These are phyloP conservation scores for Echinops telfairi DNA, from an alignment of 2,113 vertebrate species.

Conservation along the genomic window DNA sequence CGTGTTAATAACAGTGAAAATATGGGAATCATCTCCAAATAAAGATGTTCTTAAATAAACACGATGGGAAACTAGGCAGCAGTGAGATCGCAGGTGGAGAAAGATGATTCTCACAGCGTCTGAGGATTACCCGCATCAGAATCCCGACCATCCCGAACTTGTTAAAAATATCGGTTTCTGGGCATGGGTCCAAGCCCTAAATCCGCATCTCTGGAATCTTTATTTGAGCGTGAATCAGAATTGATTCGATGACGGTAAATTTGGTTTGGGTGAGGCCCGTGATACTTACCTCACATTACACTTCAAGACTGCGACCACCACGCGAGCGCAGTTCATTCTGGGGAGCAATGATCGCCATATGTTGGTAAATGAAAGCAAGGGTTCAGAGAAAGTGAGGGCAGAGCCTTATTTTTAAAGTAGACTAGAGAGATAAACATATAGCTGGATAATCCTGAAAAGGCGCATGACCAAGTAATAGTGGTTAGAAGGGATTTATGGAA, in stretches of 20 bases:
- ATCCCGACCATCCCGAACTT: background rate
- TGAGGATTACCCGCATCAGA: background rate
- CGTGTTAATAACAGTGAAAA: background rate
- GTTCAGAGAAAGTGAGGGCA: too few species aligned
- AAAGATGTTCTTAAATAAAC: constrained; percentile 11
- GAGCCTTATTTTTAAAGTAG: too few species aligned
- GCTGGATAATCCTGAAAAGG: background rate
- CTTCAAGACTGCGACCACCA: background rate
- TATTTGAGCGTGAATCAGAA: background rate
- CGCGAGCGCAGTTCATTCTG: background rate
- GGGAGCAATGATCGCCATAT: background rate
- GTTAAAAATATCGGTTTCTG: background rate
- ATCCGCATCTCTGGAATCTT: background rate
- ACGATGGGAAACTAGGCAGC: background rate
- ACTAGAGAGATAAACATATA: background rate
- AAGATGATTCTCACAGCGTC: background rate
- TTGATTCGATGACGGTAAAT: too few species aligned
- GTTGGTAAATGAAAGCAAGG: background rate
- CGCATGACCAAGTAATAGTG: background rate
- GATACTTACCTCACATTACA: background rate
- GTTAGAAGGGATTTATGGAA: background rate
- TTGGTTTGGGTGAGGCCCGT: too few species aligned
- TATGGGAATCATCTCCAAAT: background rate
- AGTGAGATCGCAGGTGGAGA: background rate
- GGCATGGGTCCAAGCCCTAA: background rate